Conservation (phyloP, 2,888 invertebrate species). For the Drosophila quasianomalipes region DNA sequence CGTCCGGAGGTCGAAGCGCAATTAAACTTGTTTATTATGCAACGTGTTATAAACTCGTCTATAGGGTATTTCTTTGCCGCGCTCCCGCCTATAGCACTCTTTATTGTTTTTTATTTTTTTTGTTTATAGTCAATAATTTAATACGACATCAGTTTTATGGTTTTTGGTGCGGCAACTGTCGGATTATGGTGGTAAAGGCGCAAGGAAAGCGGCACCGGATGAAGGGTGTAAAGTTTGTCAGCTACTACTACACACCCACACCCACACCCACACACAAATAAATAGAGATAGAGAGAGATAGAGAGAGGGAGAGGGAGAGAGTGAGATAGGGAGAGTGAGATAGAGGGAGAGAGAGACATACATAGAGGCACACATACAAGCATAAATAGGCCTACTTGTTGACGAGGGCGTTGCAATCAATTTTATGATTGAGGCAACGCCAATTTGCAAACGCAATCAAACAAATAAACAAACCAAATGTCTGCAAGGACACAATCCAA, state of each 20-base stretch:
- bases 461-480: slow-evolving; percentile 41
- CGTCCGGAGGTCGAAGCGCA: neutral
- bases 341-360: neutral
- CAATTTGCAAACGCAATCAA: slow-evolving; percentile 65
- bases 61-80: slow-evolving; percentile 3
- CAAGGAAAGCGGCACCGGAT: neutral
- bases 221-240: slow-evolving; percentile 9
- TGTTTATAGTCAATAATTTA: slow-evolving; percentile 68
- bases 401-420: slow-evolving; percentile 52
- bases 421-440: slow-evolving; percentile 63
- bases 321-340: neutral
- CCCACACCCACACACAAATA: neutral
- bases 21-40: slow-evolving; percentile 3
- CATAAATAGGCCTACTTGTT: slow-evolving; percentile 53
- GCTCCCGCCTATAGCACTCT: neutral
- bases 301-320: neutral
- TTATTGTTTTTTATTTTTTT: slow-evolving; percentile 18
- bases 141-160: slow-evolving; percentile 66
- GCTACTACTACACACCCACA: slow-evolving; percentile 3
- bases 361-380: neutral
- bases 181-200: slow-evolving; percentile 12
- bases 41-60: slow-evolving; percentile 1
- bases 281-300: neutral
- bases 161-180: slow-evolving; percentile 48
- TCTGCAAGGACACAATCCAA: slow-evolving; percentile 14